Conservation (phyloP, 1,140 invertebrate species). For the Bombus waltoni region DNA sequence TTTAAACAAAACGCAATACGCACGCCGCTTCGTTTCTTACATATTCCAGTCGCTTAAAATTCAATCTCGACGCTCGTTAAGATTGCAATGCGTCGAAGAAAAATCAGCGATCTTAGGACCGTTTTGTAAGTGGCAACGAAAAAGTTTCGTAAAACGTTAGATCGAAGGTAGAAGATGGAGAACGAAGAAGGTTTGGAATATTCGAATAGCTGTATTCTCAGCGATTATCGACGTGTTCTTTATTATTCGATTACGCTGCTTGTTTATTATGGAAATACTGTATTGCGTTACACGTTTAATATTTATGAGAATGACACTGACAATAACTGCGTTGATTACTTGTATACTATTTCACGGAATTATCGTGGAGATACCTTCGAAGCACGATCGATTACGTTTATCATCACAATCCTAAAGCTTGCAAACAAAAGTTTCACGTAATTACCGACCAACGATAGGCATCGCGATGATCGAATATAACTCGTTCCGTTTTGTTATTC, state of each 20-base stretch:
- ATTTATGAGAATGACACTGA: conserved; percentile 22
- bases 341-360: background rate
- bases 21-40: background rate
- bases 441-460: background rate
- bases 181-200: background rate
- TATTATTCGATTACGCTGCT: conserved; percentile 34
- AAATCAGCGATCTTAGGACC: conserved; percentile 30
- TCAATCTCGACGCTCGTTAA: background rate
- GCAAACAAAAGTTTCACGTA: background rate
- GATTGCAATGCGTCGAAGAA: background rate
- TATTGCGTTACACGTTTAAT: conserved; percentile 34
- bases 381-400: background rate
- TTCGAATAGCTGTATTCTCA: conserved; percentile 10
- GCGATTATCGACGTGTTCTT: conserved; percentile 18
- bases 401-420: background rate
- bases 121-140: background rate
- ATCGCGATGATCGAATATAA: conserved; percentile 5
- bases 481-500: background rate
- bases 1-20: background rate
- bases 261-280: conserved; percentile 44
- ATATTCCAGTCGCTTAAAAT: background rate
- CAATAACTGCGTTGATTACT: conserved; percentile 28
- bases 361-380: background rate
- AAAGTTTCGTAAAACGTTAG: too few species aligned
- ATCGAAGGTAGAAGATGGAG: background rate